phyloP scores from a whole-genome alignment of 1,140 invertebrate species.

The Pseudomyrmex flavicornis region DNA sequence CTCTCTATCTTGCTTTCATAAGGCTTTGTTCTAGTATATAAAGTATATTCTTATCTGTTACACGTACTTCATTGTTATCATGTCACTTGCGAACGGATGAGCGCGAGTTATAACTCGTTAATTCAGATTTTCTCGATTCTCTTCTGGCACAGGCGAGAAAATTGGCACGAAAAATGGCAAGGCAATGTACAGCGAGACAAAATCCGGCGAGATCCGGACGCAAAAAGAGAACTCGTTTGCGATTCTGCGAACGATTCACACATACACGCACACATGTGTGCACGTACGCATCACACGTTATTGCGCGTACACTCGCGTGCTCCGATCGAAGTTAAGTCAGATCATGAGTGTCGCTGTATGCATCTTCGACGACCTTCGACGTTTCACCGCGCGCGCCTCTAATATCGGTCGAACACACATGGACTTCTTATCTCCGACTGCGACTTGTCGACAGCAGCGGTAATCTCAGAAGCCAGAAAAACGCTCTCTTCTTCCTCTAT shows the following conservation, averaged over 20 bases:
- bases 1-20: background rate
- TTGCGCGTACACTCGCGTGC: slow-evolving; percentile 14
- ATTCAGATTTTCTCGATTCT: background rate
- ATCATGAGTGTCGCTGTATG: slow-evolving; percentile 27
- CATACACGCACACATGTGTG: background rate
- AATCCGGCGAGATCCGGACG: background rate
- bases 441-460: slow-evolving; percentile 24
- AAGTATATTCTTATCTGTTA: too few species aligned
- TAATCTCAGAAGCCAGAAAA: background rate
- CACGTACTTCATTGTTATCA: background rate
- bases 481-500: background rate
- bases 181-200: slow-evolving; percentile 8
- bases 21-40: too few species aligned
- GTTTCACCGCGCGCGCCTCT: slow-evolving; percentile 1
- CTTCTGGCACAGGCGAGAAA: background rate
- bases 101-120: background rate
- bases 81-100: background rate
- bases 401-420: slow-evolving; percentile 44
- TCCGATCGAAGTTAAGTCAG: slow-evolving; percentile 17
- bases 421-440: slow-evolving; percentile 50
- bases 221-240: slow-evolving; percentile 12
- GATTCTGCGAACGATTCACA: slow-evolving; percentile 44
- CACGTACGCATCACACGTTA: background rate
- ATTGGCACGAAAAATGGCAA: background rate
- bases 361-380: slow-evolving; percentile 29